phyloP scores from a whole-genome alignment of 2,888 invertebrate species.

The Dicycla oo region DNA sequence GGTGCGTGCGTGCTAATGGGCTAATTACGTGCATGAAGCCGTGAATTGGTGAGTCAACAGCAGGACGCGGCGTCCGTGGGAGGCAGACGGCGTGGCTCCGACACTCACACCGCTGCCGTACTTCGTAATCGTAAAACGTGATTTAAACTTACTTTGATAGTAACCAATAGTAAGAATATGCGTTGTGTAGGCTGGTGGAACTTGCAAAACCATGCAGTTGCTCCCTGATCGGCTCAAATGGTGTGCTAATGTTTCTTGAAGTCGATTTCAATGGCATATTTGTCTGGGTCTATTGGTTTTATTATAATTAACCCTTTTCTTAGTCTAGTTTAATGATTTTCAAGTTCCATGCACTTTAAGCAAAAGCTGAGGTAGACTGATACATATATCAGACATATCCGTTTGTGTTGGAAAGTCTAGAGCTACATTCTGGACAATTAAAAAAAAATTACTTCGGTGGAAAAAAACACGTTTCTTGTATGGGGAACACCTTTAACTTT shows the following conservation, averaged over 20 bases:
- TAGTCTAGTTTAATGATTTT: neutral
- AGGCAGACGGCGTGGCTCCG: constrained; percentile 89
- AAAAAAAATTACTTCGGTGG: too few relatives aligned
- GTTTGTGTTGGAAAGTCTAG: too few relatives aligned
- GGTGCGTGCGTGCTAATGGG: constrained; percentile 89
- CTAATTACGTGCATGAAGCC: constrained; percentile 87
- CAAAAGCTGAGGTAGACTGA: too few relatives aligned
- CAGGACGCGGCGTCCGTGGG: constrained; percentile 87
- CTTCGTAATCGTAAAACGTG: constrained; percentile 69
- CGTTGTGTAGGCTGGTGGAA: constrained; percentile 19
- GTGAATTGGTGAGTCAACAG: constrained; percentile 88
- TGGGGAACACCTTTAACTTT: too few relatives aligned
- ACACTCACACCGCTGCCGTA: constrained; percentile 77
- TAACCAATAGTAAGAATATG: constrained; percentile 54
- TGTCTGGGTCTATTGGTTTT: neutral
- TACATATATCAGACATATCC: too few relatives aligned
- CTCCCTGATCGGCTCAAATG: constrained; percentile 8
- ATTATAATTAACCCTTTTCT: neutral
- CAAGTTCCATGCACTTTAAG: too few relatives aligned
- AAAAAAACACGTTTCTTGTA: too few relatives aligned
- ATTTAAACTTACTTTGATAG: constrained; percentile 65
- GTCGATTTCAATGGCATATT: constrained; percentile 14
- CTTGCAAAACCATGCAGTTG: constrained; percentile 8
- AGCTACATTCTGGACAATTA: too few relatives aligned
- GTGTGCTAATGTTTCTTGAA: constrained; percentile 24